phyloP scores from a whole-genome alignment of 2,888 invertebrate genomes.

The Sesia bembeciformis region DNA sequence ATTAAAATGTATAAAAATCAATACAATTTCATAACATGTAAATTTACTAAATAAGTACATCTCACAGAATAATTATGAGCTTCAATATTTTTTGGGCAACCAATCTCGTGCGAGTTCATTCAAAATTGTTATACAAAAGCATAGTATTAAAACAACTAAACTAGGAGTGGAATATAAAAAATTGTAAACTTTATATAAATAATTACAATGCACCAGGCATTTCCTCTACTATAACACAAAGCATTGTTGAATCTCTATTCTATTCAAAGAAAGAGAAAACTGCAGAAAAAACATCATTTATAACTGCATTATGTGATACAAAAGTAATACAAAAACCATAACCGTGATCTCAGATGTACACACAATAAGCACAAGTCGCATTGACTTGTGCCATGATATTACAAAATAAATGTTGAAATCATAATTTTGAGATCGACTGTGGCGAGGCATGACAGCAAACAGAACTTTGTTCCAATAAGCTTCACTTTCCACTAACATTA shows the following conservation, averaged over 20 bases:
- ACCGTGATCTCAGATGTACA: not conserved
- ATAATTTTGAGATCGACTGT: slow-evolving; percentile 51
- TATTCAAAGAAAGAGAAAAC: slow-evolving; percentile 53
- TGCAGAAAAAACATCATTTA: slow-evolving; percentile 38
- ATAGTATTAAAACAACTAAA: slow-evolving; percentile 22
- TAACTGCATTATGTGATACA: slow-evolving; percentile 42
- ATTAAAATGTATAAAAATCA: slow-evolving; percentile 14
- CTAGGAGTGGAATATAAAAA: slow-evolving; percentile 48
- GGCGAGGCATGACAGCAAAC: slow-evolving; percentile 36
- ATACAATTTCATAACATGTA: slow-evolving; percentile 23
- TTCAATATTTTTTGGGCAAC: slow-evolving; percentile 9
- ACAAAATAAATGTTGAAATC: slow-evolving; percentile 7
- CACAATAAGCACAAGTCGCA: not conserved
- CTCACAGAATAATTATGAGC: slow-evolving; percentile 42
- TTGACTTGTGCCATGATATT: slow-evolving; percentile 2
- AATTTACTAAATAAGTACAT: slow-evolving; percentile 42
- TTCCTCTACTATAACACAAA: slow-evolving; percentile 18
- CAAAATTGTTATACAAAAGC: slow-evolving; percentile 24
- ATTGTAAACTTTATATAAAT: slow-evolving; percentile 48
- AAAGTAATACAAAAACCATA: slow-evolving; percentile 29
- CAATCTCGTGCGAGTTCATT: not conserved
- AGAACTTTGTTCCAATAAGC: slow-evolving; percentile 49
- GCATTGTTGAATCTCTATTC: slow-evolving; percentile 22
- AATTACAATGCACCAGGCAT: slow-evolving; percentile 58
- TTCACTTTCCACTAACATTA: slow-evolving; percentile 46